phyloP scores from a whole-genome alignment of 2,888 invertebrate species.

The Hypselothyrea guttata region DNA sequence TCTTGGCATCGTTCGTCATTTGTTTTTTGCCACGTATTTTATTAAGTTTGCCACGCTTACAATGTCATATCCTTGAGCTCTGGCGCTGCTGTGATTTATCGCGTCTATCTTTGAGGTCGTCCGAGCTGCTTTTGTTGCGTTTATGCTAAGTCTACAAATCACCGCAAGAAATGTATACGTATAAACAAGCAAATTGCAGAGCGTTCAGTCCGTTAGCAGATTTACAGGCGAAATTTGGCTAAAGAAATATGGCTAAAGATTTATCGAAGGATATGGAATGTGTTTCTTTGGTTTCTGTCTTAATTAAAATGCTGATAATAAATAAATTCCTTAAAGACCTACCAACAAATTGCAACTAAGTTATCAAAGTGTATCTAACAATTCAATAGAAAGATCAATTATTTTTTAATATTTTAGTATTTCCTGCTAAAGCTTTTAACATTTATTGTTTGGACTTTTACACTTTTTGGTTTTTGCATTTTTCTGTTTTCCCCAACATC shows the following conservation, averaged over 20 bases:
- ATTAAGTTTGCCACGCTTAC: constrained; percentile 60
- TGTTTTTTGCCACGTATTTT: constrained; percentile 54
- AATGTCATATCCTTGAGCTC: constrained; percentile 50
- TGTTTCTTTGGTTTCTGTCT: too few species aligned
- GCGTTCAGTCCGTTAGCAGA: constrained; percentile 54
- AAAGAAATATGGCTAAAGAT: background rate
- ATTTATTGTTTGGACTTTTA: too few species aligned
- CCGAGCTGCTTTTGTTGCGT: constrained; percentile 30
- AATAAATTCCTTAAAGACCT: too few species aligned
- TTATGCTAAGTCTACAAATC: constrained; percentile 70
- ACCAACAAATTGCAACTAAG: too few species aligned
- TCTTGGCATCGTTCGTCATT: constrained; percentile 35
- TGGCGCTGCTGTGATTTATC: constrained; percentile 54
- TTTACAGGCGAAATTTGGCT: constrained; percentile 39
- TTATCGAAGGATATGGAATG: too few species aligned
- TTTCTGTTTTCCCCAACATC: too few species aligned
- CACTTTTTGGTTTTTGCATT: too few species aligned
- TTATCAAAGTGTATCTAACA: too few species aligned
- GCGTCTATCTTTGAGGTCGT: constrained; percentile 44
- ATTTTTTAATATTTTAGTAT: too few species aligned
- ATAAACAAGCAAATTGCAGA: constrained; percentile 29
- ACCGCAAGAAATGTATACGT: constrained; percentile 63
- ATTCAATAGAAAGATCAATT: too few species aligned
- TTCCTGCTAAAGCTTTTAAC: too few species aligned
- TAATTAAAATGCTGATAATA: too few species aligned